These are phyloP conservation scores for Mus pahari DNA, from an alignment of 2,113 vertebrate genomes.

Conservation along the genomic window DNA sequence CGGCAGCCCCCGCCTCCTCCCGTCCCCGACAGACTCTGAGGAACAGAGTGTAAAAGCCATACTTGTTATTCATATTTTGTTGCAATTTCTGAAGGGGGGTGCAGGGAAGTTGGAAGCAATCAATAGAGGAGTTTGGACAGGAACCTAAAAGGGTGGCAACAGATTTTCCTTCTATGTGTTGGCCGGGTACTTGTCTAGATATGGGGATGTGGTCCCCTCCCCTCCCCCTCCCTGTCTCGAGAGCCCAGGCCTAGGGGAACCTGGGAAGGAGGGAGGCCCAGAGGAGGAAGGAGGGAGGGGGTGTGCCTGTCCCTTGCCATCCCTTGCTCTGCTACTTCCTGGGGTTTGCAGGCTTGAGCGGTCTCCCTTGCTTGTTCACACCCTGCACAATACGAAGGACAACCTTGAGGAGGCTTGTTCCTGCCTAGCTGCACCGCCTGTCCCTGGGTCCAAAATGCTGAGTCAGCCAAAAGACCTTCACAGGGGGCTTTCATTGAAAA, in stretches of 20 bases:
- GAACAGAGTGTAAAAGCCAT: conserved; percentile 62
- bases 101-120: conserved; percentile 20
- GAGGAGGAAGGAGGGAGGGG: not conserved
- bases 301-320: not conserved
- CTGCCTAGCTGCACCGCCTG: not conserved
- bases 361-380: not conserved
- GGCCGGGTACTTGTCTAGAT: not conserved
- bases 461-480: conserved; percentile 24
- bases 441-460: conserved; percentile 48
- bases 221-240: not conserved
- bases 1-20: not conserved
- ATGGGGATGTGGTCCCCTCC: not conserved
- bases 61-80: conserved; percentile 64
- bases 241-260: not conserved
- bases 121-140: not conserved
- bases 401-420: not conserved
- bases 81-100: conserved; percentile 37
- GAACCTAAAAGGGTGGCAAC: not conserved
- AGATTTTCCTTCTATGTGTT: not conserved
- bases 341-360: not conserved
- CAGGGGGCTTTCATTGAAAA: conserved; percentile 22
- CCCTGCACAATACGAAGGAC: conserved; percentile 22
- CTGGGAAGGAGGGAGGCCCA: not conserved
- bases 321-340: not conserved
- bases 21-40: conserved; percentile 10